Percentiles rank a stretch among this genome's conserved stretches.
phyloP scores from a whole-genome alignment of 2,797 vertebrate species.

The Cirrhinus molitorella region DNA sequence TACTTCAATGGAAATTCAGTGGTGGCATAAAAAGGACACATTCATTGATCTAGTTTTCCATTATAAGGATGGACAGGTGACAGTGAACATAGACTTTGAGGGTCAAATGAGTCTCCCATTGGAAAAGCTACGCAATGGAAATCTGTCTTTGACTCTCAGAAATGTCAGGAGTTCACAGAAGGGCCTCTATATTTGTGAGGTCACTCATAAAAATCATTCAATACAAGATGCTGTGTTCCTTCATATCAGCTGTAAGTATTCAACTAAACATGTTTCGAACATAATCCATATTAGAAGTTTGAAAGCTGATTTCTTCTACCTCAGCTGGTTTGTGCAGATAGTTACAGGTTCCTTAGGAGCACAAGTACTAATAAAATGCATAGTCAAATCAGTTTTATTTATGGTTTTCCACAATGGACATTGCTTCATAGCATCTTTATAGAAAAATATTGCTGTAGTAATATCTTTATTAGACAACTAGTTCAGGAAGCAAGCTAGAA shows the following conservation, averaged over 20 bases:
- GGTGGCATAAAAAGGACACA: neutral
- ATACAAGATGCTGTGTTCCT: neutral
- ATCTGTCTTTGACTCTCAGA: constrained; percentile 5
- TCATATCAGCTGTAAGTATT: constrained; percentile 13
- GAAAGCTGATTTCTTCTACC: no score
- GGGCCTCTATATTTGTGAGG: neutral
- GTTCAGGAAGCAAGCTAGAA: neutral
- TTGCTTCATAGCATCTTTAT: no score
- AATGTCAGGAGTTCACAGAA: neutral
- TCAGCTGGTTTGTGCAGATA: no score
- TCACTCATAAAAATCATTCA: neutral
- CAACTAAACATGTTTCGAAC: neutral
- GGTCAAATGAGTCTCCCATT: neutral
- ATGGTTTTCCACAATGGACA: no score
- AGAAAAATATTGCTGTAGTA: no score
- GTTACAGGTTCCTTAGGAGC: no score
- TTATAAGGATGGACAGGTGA: neutral
- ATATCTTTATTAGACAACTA: neutral
- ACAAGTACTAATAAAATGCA: no score
- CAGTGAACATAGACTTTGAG: neutral
- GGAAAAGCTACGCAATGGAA: neutral
- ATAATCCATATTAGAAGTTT: no score
- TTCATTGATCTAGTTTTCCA: neutral
- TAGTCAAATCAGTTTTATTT: no score
- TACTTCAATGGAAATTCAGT: neutral